phyloP scores from a whole-genome alignment of 2,888 invertebrate species.

The Drosophila vallismaia region DNA sequence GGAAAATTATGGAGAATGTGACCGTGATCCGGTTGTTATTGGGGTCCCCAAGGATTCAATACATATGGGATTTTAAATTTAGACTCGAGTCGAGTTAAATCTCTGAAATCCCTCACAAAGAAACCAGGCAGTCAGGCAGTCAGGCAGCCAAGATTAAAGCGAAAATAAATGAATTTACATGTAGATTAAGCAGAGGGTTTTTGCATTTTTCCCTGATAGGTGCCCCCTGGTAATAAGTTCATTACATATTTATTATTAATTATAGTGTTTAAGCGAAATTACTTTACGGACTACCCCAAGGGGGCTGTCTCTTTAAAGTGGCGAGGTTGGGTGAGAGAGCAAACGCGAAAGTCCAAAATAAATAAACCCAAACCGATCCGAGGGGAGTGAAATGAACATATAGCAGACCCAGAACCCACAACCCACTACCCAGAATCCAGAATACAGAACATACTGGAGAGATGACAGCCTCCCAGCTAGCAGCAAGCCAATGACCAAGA shows the following conservation, averaged over 20 bases:
- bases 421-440: slow-evolving; percentile 24
- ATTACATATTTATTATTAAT: slow-evolving; percentile 35
- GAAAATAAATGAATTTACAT: slow-evolving; percentile 41
- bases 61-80: slow-evolving; percentile 15
- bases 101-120: slow-evolving; percentile 24
- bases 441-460: too few relatives aligned
- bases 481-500: slow-evolving; percentile 72
- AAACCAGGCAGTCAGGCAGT: not conserved
- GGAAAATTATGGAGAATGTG: slow-evolving; percentile 14
- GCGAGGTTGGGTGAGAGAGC: too few relatives aligned
- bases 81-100: slow-evolving; percentile 14
- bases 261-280: slow-evolving; percentile 43
- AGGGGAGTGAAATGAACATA: slow-evolving; percentile 72
- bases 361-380: slow-evolving; percentile 59
- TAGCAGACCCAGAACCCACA: slow-evolving; percentile 50
- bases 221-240: slow-evolving; percentile 13
- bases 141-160: slow-evolving; percentile 20
- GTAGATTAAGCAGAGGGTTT: slow-evolving; percentile 14
- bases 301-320: not conserved
- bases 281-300: slow-evolving; percentile 4
- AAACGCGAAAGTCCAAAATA: slow-evolving; percentile 64
- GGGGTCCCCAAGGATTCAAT: slow-evolving; percentile 8
- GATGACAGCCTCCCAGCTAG: too few relatives aligned
- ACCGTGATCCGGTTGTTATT: slow-evolving; percentile 18
- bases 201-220: slow-evolving; percentile 22